phyloP scores from a whole-genome alignment of 2,113 vertebrate species.

The Elanoides forficatus region DNA sequence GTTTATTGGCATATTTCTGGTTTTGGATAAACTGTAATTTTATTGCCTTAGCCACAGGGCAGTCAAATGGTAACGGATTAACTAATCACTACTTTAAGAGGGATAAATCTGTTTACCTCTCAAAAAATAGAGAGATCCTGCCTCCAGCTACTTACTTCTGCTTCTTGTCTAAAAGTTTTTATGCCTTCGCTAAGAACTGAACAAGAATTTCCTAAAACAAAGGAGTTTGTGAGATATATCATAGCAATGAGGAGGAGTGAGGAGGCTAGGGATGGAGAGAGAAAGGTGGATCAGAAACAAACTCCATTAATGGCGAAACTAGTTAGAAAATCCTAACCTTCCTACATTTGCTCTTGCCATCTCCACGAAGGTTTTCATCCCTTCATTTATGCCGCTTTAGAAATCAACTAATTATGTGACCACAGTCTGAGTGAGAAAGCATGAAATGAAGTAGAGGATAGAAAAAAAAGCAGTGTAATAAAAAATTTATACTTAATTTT shows the following conservation, averaged over 20 bases:
- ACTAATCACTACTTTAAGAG: not conserved
- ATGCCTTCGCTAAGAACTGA: not conserved
- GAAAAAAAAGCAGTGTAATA: not conserved
- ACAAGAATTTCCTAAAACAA: not conserved
- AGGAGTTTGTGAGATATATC: not conserved
- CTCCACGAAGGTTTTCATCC: not conserved
- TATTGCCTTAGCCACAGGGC: not conserved
- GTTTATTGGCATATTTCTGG: not conserved
- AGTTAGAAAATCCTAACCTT: not conserved
- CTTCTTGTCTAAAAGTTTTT: not conserved
- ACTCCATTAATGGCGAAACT: not conserved
- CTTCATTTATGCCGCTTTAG: not conserved
- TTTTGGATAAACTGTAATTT: not conserved
- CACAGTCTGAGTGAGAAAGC: not conserved
- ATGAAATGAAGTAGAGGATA: not conserved
- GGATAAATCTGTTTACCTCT: slow-evolving; percentile 16
- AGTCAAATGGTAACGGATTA: not conserved
- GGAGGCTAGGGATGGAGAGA: not conserved
- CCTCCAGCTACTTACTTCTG: not conserved
- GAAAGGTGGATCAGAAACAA: not conserved
- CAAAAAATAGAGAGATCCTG: not conserved
- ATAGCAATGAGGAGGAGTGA: not conserved
- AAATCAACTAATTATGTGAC: not conserved
- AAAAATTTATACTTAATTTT: not conserved
- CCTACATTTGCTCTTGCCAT: not conserved